A percentile compares a stretch with the other conserved stretches of the same genome.
Conservation (phyloP, 2,113 vertebrate genomes). For the Equus quagga region DNA sequence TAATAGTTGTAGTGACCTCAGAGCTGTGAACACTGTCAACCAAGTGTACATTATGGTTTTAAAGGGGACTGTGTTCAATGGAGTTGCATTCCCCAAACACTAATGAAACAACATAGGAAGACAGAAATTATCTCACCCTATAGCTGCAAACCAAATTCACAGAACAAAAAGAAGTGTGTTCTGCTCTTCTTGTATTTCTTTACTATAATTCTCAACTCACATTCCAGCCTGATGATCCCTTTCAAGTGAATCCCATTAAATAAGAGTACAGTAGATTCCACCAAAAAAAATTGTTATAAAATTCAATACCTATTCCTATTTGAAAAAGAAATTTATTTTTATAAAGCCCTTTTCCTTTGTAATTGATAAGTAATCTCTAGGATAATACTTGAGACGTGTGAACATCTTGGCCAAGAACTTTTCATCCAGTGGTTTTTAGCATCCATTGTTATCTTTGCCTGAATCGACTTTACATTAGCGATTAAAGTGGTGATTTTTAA, state of each 20-base stretch:
- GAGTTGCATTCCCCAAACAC: background rate
- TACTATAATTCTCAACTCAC: slow-evolving; percentile 5
- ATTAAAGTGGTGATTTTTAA: slow-evolving; percentile 29
- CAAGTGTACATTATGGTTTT: slow-evolving; percentile 5
- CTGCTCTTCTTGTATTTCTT: background rate
- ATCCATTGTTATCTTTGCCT: background rate
- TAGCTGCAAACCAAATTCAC: background rate
- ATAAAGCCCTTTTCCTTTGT: background rate
- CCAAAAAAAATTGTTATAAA: background rate
- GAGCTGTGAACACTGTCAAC: slow-evolving; percentile 9
- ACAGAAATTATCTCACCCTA: slow-evolving; percentile 15
- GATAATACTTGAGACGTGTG: background rate
- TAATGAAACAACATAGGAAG: background rate
- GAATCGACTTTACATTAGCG: background rate
- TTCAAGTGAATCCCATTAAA: background rate
- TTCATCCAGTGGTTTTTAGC: background rate
- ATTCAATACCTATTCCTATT: background rate
- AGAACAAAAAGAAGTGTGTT: background rate
- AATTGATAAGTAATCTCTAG: background rate
- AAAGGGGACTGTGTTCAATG: background rate
- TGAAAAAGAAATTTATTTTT: background rate
- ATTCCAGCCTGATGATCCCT: background rate
- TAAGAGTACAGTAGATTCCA: background rate
- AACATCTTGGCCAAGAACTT: background rate
- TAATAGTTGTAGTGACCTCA: background rate